Evolutionary conservation across 2,113 vertebrate species (phyloP).

Genomic region (Periophthalmodon schlosseri): DNA sequence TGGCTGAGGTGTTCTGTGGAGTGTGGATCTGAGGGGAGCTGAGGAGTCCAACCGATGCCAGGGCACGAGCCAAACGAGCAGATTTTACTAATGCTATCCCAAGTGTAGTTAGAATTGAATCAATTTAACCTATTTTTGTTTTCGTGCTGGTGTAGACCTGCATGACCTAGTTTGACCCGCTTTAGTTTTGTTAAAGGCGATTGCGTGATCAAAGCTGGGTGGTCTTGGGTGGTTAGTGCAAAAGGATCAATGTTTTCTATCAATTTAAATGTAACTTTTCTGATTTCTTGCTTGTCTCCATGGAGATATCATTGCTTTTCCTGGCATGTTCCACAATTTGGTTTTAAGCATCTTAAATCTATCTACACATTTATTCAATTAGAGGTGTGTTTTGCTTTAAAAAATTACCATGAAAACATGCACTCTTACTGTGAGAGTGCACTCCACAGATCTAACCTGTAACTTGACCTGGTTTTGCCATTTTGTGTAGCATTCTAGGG

Average conservation of each 20-base stretch:
- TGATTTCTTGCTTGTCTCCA: too few relatives aligned
- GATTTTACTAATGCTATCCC: background rate
- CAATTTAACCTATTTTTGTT: background rate
- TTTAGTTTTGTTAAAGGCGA: background rate
- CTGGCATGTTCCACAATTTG: background rate
- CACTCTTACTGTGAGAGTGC: too few relatives aligned
- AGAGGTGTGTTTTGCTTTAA: too few relatives aligned
- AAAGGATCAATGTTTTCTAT: background rate
- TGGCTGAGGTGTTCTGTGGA: slow-evolving; percentile 10
- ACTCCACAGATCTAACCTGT: too few relatives aligned
- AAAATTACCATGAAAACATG: too few relatives aligned
- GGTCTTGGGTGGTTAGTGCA: background rate
- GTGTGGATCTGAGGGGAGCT: slow-evolving; percentile 11
- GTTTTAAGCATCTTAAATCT: background rate
- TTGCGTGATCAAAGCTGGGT: background rate
- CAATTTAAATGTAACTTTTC: background rate
- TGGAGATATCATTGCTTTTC: background rate
- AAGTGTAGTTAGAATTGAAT: background rate
- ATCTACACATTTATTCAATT: too few relatives aligned
- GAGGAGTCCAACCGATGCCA: background rate
- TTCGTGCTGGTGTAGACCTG: background rate
- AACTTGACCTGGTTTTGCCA: too few relatives aligned
- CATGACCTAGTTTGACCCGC: background rate
- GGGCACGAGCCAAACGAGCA: background rate
- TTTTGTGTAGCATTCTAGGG: too few relatives aligned